Evolutionary conservation across 1,140 invertebrate species (phyloP).

Genomic region (Sitophilus oryzae): DNA sequence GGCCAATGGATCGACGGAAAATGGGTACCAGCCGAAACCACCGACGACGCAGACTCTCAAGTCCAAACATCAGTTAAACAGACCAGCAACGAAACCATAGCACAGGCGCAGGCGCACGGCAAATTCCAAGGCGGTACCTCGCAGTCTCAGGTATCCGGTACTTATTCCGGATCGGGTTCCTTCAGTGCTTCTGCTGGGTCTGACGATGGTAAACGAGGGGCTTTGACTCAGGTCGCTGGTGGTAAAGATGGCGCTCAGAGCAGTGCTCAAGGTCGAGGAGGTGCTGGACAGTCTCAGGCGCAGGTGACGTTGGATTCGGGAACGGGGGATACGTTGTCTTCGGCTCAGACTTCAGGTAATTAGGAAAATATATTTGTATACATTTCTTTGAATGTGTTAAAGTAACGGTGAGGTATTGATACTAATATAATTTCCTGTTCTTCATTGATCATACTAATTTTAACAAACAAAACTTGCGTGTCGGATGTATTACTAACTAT

Average conservation of each 20-base stretch:
- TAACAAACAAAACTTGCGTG: too few relatives aligned
- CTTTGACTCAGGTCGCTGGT: conserved; percentile 66
- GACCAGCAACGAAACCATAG: conserved; percentile 62
- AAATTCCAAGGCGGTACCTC: conserved; percentile 63
- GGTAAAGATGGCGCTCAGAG: conserved; percentile 66
- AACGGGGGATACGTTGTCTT: conserved; percentile 63
- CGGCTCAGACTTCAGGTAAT: conserved; percentile 64
- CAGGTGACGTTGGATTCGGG: conserved; percentile 67
- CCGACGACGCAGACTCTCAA: conserved; percentile 64
- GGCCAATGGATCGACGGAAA: conserved; percentile 14
- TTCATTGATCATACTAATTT: too few relatives aligned
- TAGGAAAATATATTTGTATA: neutral
- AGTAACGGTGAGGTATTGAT: too few relatives aligned
- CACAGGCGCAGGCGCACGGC: conserved; percentile 67
- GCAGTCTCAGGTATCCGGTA: conserved; percentile 73
- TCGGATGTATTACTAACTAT: too few relatives aligned
- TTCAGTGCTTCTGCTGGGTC: conserved; percentile 78
- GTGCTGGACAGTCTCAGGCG: conserved; percentile 67
- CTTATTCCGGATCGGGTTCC: conserved; percentile 65
- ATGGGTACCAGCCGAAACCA: conserved; percentile 16
- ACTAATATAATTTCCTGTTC: too few relatives aligned
- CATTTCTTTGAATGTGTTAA: conserved; percentile 20
- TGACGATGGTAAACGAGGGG: conserved; percentile 64
- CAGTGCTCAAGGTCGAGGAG: conserved; percentile 64
- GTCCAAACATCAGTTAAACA: conserved; percentile 65